Evolutionary conservation across 2,888 invertebrate genomes (phyloP), one percentile per base, ranked within the genome.

Genomic region (Andrena trimmerana): DNA sequence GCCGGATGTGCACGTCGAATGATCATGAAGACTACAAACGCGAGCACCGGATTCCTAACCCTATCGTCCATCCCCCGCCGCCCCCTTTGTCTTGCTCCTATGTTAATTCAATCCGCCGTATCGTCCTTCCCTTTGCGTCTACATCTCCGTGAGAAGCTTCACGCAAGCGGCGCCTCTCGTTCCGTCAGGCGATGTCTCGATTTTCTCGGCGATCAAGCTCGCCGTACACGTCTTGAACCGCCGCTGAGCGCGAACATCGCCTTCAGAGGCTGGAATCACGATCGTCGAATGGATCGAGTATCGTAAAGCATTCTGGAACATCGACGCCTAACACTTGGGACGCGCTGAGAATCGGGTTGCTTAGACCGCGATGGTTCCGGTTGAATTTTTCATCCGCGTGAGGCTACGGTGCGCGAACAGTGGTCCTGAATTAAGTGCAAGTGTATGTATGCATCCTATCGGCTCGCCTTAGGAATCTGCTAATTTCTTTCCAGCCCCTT

Each of bases 1-100:
- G 75, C 48, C 69, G 79, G 71, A 79, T 65, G 62, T 81, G 78
- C 80, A 73, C 79, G 83, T 86, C 85, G 86, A 87, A 87, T 86
- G 74, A 87, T 82, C 87, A 80, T 75, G 78, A 87, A 84, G 83
- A 81, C 78, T 75, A 83, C 79, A 84, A 83, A 84, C 75, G 67
- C 69, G 68, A 83, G 66, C 59, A 29, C 68, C 27, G 65, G 29
- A 62, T 50, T 60, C 60, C 74, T 33, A 50, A 33, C 27, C 29
- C 59, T 80, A 42, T 42, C 52, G 60, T 66, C 76, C 70, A 16
- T 70, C 24, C 24, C 42, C n/a, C 59, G 16, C 20, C 50, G 7
- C 20, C 54, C 69, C 20, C 67, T 75, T 48, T 62, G 27, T 42
- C 57, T 52, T 29, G 57, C 16, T 60, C 42, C 71, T 76, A 50